Percentiles rank a stretch among this genome's conserved stretches.
phyloP scores from a whole-genome alignment of 1,140 invertebrate species.

The Micrasema longulum region DNA sequence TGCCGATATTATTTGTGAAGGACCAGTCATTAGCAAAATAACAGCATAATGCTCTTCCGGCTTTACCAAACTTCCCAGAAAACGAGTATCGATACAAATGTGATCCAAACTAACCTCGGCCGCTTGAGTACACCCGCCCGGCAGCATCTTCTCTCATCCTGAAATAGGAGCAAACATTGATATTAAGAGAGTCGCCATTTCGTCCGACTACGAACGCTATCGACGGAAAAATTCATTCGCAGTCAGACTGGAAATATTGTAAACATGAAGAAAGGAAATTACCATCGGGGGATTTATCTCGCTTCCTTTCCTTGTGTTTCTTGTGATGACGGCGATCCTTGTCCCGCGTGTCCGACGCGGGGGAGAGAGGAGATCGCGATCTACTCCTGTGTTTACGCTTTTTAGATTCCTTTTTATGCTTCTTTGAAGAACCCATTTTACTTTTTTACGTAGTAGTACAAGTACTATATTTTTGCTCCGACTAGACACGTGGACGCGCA shows the following conservation, averaged over 20 bases:
- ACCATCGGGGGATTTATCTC: constrained; percentile 60
- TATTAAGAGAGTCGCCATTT: constrained; percentile 41
- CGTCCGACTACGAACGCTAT: constrained; percentile 29
- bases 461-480: too few species aligned
- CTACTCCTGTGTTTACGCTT: constrained; percentile 56
- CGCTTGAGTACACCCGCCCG: neutral
- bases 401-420: constrained; percentile 61
- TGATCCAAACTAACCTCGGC: constrained; percentile 39
- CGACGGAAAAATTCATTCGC: constrained; percentile 19
- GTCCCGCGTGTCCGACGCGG: constrained; percentile 44
- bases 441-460: neutral
- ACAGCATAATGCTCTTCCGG: too few species aligned
- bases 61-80: too few species aligned
- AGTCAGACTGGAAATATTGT: constrained; percentile 19
- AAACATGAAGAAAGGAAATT: constrained; percentile 12
- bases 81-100: too few species aligned
- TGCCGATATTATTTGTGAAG: too few species aligned
- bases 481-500: too few species aligned
- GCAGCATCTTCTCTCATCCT: constrained; percentile 35
- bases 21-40: too few species aligned
- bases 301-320: constrained; percentile 72
- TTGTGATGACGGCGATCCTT: constrained; percentile 70
- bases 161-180: constrained; percentile 49
- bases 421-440: constrained; percentile 55
- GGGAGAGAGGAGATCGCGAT: constrained; percentile 54